Percentiles rank a stretch among this genome's conserved stretches.
These are phyloP conservation scores for Gavia stellata DNA, from an alignment of 2,113 vertebrate genomes.

Conservation along the genomic window DNA sequence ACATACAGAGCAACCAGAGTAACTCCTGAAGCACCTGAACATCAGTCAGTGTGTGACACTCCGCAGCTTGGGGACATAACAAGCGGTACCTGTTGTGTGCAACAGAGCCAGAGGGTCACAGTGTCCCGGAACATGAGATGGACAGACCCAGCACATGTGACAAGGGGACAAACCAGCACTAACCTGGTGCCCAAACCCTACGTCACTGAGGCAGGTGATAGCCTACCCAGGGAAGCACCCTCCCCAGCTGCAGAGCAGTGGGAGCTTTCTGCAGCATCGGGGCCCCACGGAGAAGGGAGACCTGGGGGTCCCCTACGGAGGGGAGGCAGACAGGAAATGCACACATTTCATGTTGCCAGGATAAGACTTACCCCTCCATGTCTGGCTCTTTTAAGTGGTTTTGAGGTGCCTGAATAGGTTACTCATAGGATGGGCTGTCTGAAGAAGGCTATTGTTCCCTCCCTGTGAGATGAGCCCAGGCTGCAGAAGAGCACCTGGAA, in stretches of 20 bases:
- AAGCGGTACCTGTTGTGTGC: neutral
- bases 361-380: accelerated
- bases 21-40: neutral
- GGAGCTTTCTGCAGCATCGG: neutral
- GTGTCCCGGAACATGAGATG: neutral
- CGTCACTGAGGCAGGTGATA: neutral
- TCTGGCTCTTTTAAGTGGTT: neutral
- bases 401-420: neutral
- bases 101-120: neutral
- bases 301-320: accelerated
- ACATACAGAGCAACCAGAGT: accelerated
- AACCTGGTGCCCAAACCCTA: neutral
- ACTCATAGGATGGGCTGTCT: accelerated
- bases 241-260: neutral
- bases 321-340: neutral
- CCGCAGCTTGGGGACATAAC: neutral
- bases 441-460: neutral
- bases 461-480: neutral
- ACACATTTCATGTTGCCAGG: neutral
- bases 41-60: neutral
- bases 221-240: neutral
- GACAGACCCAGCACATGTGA: neutral
- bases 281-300: neutral
- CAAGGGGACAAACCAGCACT: neutral
- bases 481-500: neutral